Percentiles rank a stretch among this genome's conserved stretches.
phyloP scores from a whole-genome alignment of 2,888 invertebrate species.

The Eupithecia inturbata region DNA sequence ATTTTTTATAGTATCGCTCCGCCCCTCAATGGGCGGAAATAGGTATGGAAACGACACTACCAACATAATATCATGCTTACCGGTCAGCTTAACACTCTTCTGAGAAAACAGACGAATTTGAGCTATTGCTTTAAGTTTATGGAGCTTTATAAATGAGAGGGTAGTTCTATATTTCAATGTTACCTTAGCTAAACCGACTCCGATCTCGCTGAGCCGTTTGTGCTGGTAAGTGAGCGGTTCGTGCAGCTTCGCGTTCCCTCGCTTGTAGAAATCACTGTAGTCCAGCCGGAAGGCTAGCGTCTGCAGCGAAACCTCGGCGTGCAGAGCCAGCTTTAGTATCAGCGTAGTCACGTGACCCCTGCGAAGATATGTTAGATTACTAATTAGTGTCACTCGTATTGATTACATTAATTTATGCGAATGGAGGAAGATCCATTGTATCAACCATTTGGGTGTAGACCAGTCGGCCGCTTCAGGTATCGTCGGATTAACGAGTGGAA shows the following conservation, averaged over 20 bases:
- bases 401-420: neutral
- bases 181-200: conserved; percentile 72
- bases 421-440: neutral
- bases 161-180: neutral
- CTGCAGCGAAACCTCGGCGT: conserved; percentile 93
- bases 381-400: neutral
- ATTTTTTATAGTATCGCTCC: no score
- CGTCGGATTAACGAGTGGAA: no score
- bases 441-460: no score
- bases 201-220: conserved; percentile 85
- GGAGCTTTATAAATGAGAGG: no score
- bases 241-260: conserved; percentile 90
- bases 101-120: no score
- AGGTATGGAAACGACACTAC: no score
- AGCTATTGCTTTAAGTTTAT: no score
- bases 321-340: conserved; percentile 91
- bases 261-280: conserved; percentile 97
- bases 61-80: no score
- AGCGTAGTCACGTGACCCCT: conserved; percentile 94
- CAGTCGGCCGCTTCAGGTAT: no score
- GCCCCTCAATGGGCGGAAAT: no score
- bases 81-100: no score
- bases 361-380: conserved; percentile 26
- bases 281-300: conserved; percentile 96
- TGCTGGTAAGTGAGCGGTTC: conserved; percentile 87